Conservation (phyloP, 2,888 invertebrate genomes). For the Ferdinandea cuprea region DNA sequence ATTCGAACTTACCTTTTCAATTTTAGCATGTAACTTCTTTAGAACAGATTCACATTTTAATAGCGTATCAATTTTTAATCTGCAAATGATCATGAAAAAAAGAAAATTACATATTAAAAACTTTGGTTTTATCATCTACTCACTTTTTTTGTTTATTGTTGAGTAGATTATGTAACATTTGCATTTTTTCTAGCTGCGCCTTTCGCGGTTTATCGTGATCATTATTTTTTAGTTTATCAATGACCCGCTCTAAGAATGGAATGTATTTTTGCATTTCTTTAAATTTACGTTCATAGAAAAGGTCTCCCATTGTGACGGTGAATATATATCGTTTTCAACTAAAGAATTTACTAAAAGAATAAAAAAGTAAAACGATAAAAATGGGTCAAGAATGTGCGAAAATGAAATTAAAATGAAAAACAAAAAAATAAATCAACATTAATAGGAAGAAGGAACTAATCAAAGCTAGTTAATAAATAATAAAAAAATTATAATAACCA, state of each 20-base stretch:
- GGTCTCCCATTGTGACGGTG: slow-evolving; percentile 66
- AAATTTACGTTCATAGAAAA: slow-evolving; percentile 76
- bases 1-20: slow-evolving; percentile 77
- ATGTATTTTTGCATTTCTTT: slow-evolving; percentile 84
- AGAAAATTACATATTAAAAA: neutral
- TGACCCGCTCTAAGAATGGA: slow-evolving; percentile 89
- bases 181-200: slow-evolving; percentile 78
- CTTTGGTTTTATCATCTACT: slow-evolving; percentile 62
- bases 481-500: no score
- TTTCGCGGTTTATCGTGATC: slow-evolving; percentile 76
- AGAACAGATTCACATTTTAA: slow-evolving; percentile 79
- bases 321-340: neutral
- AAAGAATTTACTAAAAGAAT: slow-evolving; percentile 21
- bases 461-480: no score
- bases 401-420: slow-evolving; percentile 8
- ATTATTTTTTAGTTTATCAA: slow-evolving; percentile 85
- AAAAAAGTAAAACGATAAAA: neutral
- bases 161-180: slow-evolving; percentile 78
- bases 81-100: slow-evolving; percentile 41
- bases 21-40: slow-evolving; percentile 78
- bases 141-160: slow-evolving; percentile 77
- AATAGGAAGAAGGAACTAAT: neutral
- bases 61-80: slow-evolving; percentile 78
- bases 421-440: neutral
- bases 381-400: neutral